phyloP scores from a whole-genome alignment of 2,888 invertebrate species.

The Oscheius sp. region DNA sequence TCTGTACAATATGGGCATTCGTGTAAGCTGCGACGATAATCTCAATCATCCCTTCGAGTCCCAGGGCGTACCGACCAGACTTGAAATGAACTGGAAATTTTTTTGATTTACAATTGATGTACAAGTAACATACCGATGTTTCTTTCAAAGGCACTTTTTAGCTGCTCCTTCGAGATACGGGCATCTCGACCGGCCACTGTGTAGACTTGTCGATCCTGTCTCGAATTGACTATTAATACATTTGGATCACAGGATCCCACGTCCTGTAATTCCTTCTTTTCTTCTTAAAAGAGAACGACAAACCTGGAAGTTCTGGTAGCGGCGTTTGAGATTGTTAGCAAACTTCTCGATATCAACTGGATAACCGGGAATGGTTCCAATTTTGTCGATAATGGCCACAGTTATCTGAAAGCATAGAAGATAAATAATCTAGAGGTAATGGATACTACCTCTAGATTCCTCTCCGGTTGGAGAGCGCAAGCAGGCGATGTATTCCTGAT shows the following conservation, averaged over 20 bases:
- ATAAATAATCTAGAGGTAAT: too few relatives aligned
- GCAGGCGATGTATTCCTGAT: conserved; percentile 66
- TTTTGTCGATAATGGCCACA: conserved; percentile 63
- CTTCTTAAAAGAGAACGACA: background rate
- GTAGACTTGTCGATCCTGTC: conserved; percentile 68
- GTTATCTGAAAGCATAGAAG: conserved; percentile 46
- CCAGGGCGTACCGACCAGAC: conserved; percentile 51
- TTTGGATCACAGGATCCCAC: conserved; percentile 65
- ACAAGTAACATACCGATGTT: conserved; percentile 52
- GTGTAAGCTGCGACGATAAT: conserved; percentile 68
- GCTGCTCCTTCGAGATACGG: conserved; percentile 63
- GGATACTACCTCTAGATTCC: conserved; percentile 61
- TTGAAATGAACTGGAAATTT: conserved; percentile 50
- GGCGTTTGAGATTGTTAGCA: conserved; percentile 63
- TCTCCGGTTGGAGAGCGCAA: conserved; percentile 58
- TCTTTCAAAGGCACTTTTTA: conserved; percentile 67
- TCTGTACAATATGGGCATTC: conserved; percentile 67
- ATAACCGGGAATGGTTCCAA: conserved; percentile 59
- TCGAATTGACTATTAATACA: conserved; percentile 67
- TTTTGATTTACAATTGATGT: background rate
- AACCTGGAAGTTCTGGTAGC: conserved; percentile 67
- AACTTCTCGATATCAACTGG: conserved; percentile 67
- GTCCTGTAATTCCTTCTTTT: conserved; percentile 52
- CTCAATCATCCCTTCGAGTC: conserved; percentile 66
- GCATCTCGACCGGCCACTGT: conserved; percentile 68